Evolutionary conservation across 2,113 vertebrate genomes (phyloP).

Genomic region (Neodon shergylaensis): DNA sequence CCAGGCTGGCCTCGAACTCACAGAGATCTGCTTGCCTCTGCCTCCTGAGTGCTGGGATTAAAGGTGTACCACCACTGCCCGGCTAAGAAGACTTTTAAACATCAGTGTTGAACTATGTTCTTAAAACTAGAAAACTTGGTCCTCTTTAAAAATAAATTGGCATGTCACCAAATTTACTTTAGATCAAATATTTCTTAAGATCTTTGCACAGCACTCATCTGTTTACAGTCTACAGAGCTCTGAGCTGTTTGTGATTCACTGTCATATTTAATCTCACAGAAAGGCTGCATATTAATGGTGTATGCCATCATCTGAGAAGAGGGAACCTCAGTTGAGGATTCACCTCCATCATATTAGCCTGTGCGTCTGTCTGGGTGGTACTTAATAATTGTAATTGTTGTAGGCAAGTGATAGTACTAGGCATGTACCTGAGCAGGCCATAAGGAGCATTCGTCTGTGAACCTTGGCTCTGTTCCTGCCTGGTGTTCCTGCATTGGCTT

Average conservation of each 20-base stretch:
- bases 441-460: background rate
- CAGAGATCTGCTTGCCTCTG: too few species aligned
- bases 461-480: background rate
- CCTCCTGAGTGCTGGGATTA: too few species aligned
- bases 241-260: background rate
- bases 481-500: background rate
- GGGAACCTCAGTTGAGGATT: background rate
- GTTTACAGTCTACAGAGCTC: background rate
- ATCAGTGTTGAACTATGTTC: background rate
- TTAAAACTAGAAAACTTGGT: background rate
- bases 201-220: background rate
- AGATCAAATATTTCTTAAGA: background rate
- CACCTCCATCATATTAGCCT: background rate
- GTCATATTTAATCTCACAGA: constrained; percentile 30
- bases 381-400: background rate
- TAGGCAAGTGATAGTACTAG: background rate
- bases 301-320: background rate
- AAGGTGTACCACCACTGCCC: too few species aligned
- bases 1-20: too few species aligned
- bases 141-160: background rate
- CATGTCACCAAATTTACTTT: background rate
- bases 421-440: background rate
- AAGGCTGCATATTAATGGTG: background rate
- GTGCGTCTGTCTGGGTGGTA: background rate
- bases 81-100: background rate